Base-by-base conservation (phyloP, 2,797 vertebrate species). In the Catostomus latipinnis region DNA sequence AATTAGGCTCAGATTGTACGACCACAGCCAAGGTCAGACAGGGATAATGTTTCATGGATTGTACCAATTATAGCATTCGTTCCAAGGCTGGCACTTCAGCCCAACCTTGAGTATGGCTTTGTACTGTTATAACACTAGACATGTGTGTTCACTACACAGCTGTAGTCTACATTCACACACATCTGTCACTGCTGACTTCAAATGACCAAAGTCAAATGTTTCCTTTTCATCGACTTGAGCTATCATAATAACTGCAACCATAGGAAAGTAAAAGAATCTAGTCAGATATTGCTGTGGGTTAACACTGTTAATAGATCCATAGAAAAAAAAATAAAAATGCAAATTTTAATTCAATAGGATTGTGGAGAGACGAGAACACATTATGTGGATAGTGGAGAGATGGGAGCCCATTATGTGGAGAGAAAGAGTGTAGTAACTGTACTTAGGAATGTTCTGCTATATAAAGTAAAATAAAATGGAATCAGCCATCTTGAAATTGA, bases 51-150 rank as follows among this genome's bases (percentile, higher is more conserved):
- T 86, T 77, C 80, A 74, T 61, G 79, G 68, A 85, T 80, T 81
- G 81, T 74, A 83, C 81, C 81, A 85, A 82, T 86, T 87, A 81
- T 71, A 72, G 77, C 76, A 78, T 86, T 83, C 72, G 82, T 82
- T 84, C 83, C 80, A 80, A 65, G 65, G 52, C 73, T 82, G 83
- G 75, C 75, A 80, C 74, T 83, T 66, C 43, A 81, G 82, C 79
- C 53, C 83, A 85, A 87, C 84, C 83, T 86, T 87, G 81, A 85
- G 72, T 86, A 56, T 74, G 78, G 84, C 70, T 73, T 69, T 63
- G 75, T 11, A 69, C 69, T 18, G 14, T 67, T 66, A 63, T 80
- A 81, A 53, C 81, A 61, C 57, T 70, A 71, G 66, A 68, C 71
- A 80, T 74, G 66, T 74, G 66, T 74, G 76, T 65, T 80, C 50